Evolutionary conservation across 2,797 vertebrate genomes (phyloP), one percentile per base, ranked within the genome.

Genomic region (Helicolenus hilgendorfi): DNA sequence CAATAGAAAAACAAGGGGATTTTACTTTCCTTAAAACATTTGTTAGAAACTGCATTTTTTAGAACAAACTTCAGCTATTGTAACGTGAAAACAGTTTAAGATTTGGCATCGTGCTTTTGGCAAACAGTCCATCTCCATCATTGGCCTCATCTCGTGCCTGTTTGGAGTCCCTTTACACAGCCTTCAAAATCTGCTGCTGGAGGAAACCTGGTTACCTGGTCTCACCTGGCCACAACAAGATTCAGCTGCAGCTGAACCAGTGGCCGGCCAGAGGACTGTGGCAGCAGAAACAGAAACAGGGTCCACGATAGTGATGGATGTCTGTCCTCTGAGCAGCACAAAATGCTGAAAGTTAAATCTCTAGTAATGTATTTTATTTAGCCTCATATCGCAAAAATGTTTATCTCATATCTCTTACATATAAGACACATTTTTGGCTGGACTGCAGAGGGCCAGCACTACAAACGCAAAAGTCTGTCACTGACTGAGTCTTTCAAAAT

Each of bases 141-240:
- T 38, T 89, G 18, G 13, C 69, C 73, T 73, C 58, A 85, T 87
- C 27, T 74, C 62, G 41, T 35, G 82, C 55, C 77, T 79, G 56
- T 73, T 31, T 69, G 15, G 2, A 33, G 33, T 85, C 72, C 55
- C 36, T 75, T 53, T 63, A 35, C 72, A 11, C n/a, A 45, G 64
- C 63, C 36, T 67, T 70, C 63, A 83, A 63, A 55, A 79, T 56
- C 78, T 80, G 77, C 91, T 36, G 15, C 84, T 92, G 62, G 81
- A 77, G 69, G 58, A 86, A 81, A 85, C 69, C 71, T 11, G 71
- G 59, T 33, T 80, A 74, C 31, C 58, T 60, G 31, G 26, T 77
- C 85, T 72, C 77, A 67, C 49, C 65, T 76, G 84, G 67, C 68
- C 45, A 38, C 26, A 58, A 55, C 64, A 77, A 49, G 38, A 27